Conservation (phyloP, 1,140 invertebrate genomes). For the Ditylenchus dipsaci region DNA sequence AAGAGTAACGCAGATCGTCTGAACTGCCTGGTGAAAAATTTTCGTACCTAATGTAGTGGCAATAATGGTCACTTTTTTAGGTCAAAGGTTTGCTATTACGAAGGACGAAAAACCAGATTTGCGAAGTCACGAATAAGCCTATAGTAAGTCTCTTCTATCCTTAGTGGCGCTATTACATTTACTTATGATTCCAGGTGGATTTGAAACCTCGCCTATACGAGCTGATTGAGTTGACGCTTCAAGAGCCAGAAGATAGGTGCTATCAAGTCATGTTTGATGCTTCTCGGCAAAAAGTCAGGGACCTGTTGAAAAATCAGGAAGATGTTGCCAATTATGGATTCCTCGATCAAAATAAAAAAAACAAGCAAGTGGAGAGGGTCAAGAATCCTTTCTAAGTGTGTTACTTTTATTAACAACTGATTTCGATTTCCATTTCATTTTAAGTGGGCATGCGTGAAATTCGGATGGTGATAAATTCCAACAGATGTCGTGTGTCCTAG, state of each 20-base stretch:
- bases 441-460: constrained; percentile 29
- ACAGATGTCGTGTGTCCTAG: constrained; percentile 38
- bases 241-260: constrained; percentile 34
- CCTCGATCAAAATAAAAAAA: neutral
- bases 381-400: constrained; percentile 35
- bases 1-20: constrained; percentile 38
- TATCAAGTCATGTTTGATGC: constrained; percentile 48
- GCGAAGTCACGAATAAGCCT: constrained; percentile 39
- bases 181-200: constrained; percentile 10
- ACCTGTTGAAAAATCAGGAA: constrained; percentile 26
- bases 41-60: too few relatives aligned
- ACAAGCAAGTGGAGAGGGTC: constrained; percentile 1
- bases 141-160: constrained; percentile 23
- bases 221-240: constrained; percentile 35
- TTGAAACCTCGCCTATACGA: constrained; percentile 32
- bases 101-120: constrained; percentile 49
- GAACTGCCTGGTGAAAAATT: constrained; percentile 40
- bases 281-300: constrained; percentile 37
- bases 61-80: too few relatives aligned
- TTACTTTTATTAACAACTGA: neutral
- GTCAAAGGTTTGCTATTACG: constrained; percentile 45
- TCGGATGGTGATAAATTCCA: constrained; percentile 39
- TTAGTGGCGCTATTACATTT: neutral
- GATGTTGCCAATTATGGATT: constrained; percentile 9
- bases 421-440: constrained; percentile 1